phyloP scores from a whole-genome alignment of 1,140 invertebrate genomes.

The Papilio xuthus region DNA sequence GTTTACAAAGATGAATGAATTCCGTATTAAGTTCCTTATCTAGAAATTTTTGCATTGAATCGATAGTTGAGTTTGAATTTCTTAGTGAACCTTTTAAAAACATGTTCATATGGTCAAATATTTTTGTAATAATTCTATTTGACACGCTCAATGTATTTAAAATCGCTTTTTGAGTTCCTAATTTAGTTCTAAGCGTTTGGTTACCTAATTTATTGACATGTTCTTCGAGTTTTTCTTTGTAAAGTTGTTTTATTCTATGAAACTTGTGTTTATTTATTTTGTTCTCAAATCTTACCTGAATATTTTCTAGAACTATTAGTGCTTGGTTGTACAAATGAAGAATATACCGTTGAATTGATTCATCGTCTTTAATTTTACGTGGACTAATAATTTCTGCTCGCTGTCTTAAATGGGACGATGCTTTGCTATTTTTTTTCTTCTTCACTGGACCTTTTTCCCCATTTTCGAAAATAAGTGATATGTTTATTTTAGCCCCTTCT shows the following conservation, averaged over 20 bases:
- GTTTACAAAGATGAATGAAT: conserved; percentile 48
- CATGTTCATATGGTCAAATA: conserved; percentile 44
- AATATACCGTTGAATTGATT: conserved; percentile 16
- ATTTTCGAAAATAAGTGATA: background rate
- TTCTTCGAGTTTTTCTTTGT: conserved; percentile 49
- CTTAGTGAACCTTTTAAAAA: conserved; percentile 36
- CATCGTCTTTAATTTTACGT: conserved; percentile 28
- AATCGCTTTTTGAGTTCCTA: conserved; percentile 53
- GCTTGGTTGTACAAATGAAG: conserved; percentile 17
- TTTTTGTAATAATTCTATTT: conserved; percentile 45
- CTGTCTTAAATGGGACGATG: background rate
- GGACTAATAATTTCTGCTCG: conserved; percentile 2
- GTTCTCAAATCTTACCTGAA: background rate
- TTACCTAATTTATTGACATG: conserved; percentile 46
- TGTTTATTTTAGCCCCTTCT: conserved; percentile 6
- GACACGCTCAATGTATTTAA: conserved; percentile 54
- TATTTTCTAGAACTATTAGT: conserved; percentile 1
- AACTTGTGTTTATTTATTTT: conserved; percentile 25
- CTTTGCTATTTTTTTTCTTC: background rate
- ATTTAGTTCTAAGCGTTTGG: conserved; percentile 52
- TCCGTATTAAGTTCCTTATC: conserved; percentile 47
- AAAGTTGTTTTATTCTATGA: conserved; percentile 36
- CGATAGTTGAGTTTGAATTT: conserved; percentile 23
- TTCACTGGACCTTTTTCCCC: background rate
- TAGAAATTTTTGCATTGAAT: conserved; percentile 45